Evolutionary conservation across 2,113 vertebrate genomes (phyloP).

Genomic region (Gambusia affinis): DNA sequence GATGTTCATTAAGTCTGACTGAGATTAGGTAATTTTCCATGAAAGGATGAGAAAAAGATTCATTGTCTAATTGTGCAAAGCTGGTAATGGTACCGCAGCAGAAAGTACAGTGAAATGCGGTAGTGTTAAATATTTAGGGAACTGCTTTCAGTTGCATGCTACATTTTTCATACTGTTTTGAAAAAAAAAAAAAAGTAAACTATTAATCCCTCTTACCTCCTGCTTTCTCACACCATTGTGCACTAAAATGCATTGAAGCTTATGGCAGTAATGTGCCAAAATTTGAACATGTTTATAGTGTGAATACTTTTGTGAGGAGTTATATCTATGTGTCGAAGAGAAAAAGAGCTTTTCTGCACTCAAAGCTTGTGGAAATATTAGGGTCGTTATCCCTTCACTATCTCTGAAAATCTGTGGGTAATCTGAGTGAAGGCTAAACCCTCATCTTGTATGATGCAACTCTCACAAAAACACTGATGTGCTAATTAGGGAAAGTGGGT

Average conservation of each 20-base stretch:
- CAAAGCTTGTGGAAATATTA: conserved; percentile 7
- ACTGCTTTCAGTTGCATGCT: background rate
- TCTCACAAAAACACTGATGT: background rate
- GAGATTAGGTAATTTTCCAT: too few relatives aligned
- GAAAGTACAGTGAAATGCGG: background rate
- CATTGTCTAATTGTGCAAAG: too few relatives aligned
- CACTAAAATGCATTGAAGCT: background rate
- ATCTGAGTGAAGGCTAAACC: conserved; percentile 15
- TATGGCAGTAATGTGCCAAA: background rate
- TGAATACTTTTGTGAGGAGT: background rate
- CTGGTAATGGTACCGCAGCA: too few relatives aligned
- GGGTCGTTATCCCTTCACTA: conserved; percentile 14
- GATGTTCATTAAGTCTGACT: too few relatives aligned
- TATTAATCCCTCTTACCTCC: background rate
- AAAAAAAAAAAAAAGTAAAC: background rate
- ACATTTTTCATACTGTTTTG: background rate
- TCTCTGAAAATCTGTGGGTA: background rate
- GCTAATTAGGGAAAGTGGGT: background rate
- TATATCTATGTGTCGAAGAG: background rate
- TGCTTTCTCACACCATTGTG: background rate
- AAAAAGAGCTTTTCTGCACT: conserved; percentile 18
- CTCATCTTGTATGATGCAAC: conserved; percentile 5
- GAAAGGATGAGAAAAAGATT: too few relatives aligned
- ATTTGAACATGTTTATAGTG: background rate
- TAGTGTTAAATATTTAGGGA: background rate